Percentiles rank a stretch among this genome's conserved stretches.
These are phyloP conservation scores for Myopa testacea DNA, from an alignment of 2,888 invertebrate species.

Conservation along the genomic window DNA sequence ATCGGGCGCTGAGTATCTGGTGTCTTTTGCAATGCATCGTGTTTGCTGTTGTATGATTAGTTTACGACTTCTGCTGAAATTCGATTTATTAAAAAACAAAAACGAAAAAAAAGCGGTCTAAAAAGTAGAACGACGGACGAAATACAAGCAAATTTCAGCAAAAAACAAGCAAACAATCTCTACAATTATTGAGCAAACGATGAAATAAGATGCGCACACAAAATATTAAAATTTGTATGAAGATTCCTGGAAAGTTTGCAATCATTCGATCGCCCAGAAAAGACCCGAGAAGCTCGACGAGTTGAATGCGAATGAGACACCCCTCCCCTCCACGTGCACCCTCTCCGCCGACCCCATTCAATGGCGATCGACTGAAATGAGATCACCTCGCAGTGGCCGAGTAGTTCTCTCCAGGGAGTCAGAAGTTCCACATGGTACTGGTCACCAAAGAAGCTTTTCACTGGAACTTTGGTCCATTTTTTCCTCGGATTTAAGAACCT, in stretches of 20 bases:
- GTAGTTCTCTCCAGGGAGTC: too few species aligned
- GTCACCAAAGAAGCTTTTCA: too few species aligned
- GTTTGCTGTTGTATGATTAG: not conserved
- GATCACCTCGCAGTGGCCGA: too few species aligned
- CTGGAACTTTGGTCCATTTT: too few species aligned
- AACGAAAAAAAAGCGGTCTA: not conserved
- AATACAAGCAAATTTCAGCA: not conserved
- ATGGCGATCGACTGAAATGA: too few species aligned
- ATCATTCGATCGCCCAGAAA: not conserved
- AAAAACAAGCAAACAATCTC: not conserved
- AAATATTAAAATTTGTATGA: not conserved
- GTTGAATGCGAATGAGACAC: too few species aligned
- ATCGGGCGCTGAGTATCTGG: too few species aligned
- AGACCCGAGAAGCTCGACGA: not conserved
- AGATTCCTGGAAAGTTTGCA: slow-evolving; percentile 6
- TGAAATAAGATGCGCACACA: slow-evolving; percentile 7
- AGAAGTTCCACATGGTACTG: too few species aligned
- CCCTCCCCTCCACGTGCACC: too few species aligned
- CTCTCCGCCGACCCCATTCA: too few species aligned
- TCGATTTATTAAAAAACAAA: not conserved
- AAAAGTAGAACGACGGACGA: not conserved
- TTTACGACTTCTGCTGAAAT: slow-evolving; percentile 27
- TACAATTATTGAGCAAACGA: slow-evolving; percentile 3
- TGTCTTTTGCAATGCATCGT: too few species aligned
- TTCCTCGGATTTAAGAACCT: too few species aligned